Evolutionary conservation across 2,113 vertebrate species (phyloP), one percentile per base, ranked within the genome.

Genomic region (Lutjanus erythropterus): DNA sequence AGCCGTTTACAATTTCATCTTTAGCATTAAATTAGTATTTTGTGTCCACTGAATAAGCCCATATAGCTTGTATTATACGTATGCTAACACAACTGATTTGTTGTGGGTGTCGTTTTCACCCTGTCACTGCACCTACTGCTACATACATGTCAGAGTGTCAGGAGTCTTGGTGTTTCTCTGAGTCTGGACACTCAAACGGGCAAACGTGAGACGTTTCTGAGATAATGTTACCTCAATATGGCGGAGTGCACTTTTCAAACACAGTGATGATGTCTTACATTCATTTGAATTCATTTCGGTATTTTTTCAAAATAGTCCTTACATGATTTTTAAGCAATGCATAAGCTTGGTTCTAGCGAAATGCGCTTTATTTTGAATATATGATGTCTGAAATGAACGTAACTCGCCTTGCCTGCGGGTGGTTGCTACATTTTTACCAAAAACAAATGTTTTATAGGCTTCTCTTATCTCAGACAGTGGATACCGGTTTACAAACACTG

Each of bases 401-500:
- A 6, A 52, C n/a, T 27, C 18, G 15, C 6, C 49, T 50, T 10
- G 37, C 18, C n/a, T 62, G 56, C 25, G 9, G n/a, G 18, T 10
- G n/a, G 14, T n/a, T 25, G 16, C 3, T 14, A 3, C 0, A n/a
- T n/a, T 15, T 47, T n/a, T n/a, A 5, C 61, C 8, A 21, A 47
- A 4, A 31, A 7, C 7, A 39, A 35, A 35, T 11, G 10, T 31
- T n/a, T 6, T 6, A 14, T 3, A 41, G 14, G 4, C 15, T 52
- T 12, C n/a, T 10, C 9, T 46, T 31, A 31, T 14, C 12, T 18
- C 2, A 29, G 12, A 21, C 0, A 29, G 12, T 14, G 50, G 27
- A 4, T 2, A n/a, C 14, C 39, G 3, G 4, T 39, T n/a, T 3
- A n/a, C n/a, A n/a, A n/a, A n/a, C n/a, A 16, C 3, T 0, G 6